Percentiles rank a stretch among this genome's conserved stretches.
These are phyloP conservation scores for Tinea pellionella DNA, from an alignment of 2,888 invertebrate genomes.

Conservation along the genomic window DNA sequence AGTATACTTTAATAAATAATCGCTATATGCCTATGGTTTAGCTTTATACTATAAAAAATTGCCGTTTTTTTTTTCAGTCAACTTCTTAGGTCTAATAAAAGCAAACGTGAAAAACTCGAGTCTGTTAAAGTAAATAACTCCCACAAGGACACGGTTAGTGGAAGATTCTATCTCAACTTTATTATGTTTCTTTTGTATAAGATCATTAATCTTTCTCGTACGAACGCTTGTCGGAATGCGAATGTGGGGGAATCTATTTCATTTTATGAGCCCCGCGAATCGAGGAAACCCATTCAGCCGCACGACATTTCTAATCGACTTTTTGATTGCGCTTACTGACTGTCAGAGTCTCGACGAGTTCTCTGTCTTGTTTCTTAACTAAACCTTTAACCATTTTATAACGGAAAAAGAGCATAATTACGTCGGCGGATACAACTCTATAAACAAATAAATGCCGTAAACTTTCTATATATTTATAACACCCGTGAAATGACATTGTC, in stretches of 20 bases:
- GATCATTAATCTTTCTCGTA: slow-evolving; percentile 71
- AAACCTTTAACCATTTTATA: neutral
- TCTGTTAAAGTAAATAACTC: slow-evolving; percentile 61
- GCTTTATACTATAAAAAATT: neutral
- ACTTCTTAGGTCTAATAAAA: slow-evolving; percentile 31
- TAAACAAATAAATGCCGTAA: too few species aligned
- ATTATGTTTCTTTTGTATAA: slow-evolving; percentile 67
- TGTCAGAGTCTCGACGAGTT: neutral
- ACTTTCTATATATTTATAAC: too few species aligned
- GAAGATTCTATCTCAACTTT: slow-evolving; percentile 68
- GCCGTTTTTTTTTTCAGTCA: slow-evolving; percentile 2
- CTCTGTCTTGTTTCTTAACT: neutral
- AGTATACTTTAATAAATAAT: neutral
- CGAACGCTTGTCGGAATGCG: slow-evolving; percentile 71
- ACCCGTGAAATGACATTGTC: too few species aligned
- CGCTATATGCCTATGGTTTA: neutral
- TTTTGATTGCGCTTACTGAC: slow-evolving; percentile 61
- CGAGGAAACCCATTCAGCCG: slow-evolving; percentile 60
- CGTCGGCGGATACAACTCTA: too few species aligned
- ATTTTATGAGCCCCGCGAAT: slow-evolving; percentile 67
- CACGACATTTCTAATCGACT: slow-evolving; percentile 69
- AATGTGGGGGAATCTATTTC: slow-evolving; percentile 71
- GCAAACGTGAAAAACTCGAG: slow-evolving; percentile 60
- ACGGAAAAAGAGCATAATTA: neutral
- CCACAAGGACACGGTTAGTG: slow-evolving; percentile 69